Percentiles rank a stretch among this genome's conserved stretches.
phyloP scores from a whole-genome alignment of 2,888 invertebrate species.

The Amorpha juglandis region DNA sequence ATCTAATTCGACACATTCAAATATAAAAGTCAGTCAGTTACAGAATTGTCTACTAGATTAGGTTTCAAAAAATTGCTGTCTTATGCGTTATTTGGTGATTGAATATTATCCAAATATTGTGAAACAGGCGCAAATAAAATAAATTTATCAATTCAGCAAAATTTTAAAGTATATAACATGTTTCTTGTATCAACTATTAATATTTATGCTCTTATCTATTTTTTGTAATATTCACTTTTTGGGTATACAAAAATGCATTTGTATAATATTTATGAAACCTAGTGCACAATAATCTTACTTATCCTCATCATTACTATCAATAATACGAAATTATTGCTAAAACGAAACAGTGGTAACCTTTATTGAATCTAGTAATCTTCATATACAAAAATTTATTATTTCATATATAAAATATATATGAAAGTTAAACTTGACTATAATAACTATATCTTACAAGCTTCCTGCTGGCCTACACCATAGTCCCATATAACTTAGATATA shows the following conservation, averaged over 20 bases:
- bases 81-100: too few relatives aligned
- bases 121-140: too few relatives aligned
- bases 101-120: too few relatives aligned
- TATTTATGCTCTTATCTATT: too few relatives aligned
- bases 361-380: conserved; percentile 1
- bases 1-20: too few relatives aligned
- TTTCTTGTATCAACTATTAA: too few relatives aligned
- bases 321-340: not conserved
- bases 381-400: too few relatives aligned
- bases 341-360: not conserved
- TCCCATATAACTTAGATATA: conserved; percentile 5
- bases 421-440: not conserved
- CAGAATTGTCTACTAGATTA: too few relatives aligned
- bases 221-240: not conserved
- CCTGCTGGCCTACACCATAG: conserved; percentile 11
- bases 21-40: too few relatives aligned
- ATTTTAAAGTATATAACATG: too few relatives aligned
- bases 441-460: conserved; percentile 6
- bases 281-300: conserved; percentile 3
- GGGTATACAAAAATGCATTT: conserved; percentile 2
- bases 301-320: not conserved
- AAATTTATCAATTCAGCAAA: too few relatives aligned
- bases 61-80: too few relatives aligned
- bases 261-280: not conserved
- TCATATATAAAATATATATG: not conserved